These are phyloP conservation scores for Oryzias melastigma DNA, from an alignment of 2,113 vertebrate species.

Conservation along the genomic window DNA sequence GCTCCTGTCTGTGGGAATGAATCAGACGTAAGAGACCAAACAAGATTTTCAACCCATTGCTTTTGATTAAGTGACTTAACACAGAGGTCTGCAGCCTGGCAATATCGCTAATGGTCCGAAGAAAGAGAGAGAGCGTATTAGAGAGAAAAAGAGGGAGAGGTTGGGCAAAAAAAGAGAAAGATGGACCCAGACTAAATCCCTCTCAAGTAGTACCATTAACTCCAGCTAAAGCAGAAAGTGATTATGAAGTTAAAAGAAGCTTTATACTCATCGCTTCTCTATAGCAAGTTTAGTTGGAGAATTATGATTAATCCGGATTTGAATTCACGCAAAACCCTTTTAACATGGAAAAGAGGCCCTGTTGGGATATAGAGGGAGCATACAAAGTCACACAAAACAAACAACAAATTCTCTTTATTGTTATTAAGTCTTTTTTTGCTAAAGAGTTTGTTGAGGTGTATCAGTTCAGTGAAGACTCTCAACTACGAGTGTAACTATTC, in stretches of 20 bases:
- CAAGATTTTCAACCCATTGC: conserved; percentile 99
- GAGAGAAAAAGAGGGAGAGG: conserved; percentile 37
- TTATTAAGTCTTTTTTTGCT: too few species aligned
- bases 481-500: too few species aligned
- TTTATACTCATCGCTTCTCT: conserved; percentile 75
- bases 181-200: conserved; percentile 60
- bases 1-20: conserved; percentile 92
- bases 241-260: conserved; percentile 86
- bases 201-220: conserved; percentile 81
- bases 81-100: conserved; percentile 91
- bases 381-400: too few species aligned
- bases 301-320: conserved; percentile 71
- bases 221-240: conserved; percentile 82
- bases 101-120: conserved; percentile 98
- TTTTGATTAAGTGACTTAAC: conserved; percentile 99
- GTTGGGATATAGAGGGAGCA: neutral
- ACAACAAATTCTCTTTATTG: too few species aligned
- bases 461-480: too few species aligned
- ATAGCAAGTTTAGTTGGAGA: conserved; percentile 75
- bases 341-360: conserved; percentile 29
- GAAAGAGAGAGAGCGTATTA: conserved; percentile 71
- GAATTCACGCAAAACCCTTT: conserved; percentile 56
- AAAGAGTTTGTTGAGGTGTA: too few species aligned
- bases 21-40: conserved; percentile 96
- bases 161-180: conserved; percentile 27